These are phyloP conservation scores for Nemapogon koenigi DNA, from an alignment of 2,888 invertebrate genomes.

Conservation along the genomic window DNA sequence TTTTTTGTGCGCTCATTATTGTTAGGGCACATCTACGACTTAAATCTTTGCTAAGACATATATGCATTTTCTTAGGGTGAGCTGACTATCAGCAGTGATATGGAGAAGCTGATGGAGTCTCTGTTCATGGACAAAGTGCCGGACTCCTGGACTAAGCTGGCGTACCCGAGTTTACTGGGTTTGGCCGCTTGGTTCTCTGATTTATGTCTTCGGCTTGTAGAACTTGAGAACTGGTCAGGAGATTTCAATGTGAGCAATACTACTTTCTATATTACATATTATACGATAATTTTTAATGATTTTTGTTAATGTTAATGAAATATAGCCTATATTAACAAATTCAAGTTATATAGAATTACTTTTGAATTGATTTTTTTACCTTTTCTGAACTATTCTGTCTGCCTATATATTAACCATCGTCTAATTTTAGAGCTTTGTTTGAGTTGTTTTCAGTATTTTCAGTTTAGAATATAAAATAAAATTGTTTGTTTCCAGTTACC, in stretches of 20 bases:
- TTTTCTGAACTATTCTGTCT: too few relatives aligned
- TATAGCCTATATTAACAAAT: background rate
- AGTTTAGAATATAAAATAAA: too few relatives aligned
- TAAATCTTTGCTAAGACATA: too few relatives aligned
- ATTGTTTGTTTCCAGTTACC: slow-evolving; percentile 78
- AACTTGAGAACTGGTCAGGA: slow-evolving; percentile 86
- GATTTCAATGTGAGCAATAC: slow-evolving; percentile 72
- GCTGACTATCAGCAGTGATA: slow-evolving; percentile 88
- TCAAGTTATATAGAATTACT: background rate
- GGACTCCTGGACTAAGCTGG: slow-evolving; percentile 81
- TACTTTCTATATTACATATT: background rate
- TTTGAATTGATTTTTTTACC: background rate
- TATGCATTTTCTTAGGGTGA: slow-evolving; percentile 83
- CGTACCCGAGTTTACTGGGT: slow-evolving; percentile 87
- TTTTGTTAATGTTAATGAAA: too few relatives aligned
- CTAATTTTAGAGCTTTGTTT: too few relatives aligned
- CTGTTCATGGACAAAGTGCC: slow-evolving; percentile 93
- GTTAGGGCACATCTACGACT: too few relatives aligned
- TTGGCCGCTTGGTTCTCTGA: slow-evolving; percentile 90
- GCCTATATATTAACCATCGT: too few relatives aligned
- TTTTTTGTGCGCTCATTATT: too few relatives aligned
- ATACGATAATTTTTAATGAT: too few relatives aligned
- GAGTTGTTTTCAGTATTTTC: too few relatives aligned
- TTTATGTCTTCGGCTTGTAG: slow-evolving; percentile 77
- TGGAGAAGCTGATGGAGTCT: slow-evolving; percentile 86